Base-by-base conservation (phyloP, 92 coral and sea anemone genomes). In the Porites evermanni region DNA sequence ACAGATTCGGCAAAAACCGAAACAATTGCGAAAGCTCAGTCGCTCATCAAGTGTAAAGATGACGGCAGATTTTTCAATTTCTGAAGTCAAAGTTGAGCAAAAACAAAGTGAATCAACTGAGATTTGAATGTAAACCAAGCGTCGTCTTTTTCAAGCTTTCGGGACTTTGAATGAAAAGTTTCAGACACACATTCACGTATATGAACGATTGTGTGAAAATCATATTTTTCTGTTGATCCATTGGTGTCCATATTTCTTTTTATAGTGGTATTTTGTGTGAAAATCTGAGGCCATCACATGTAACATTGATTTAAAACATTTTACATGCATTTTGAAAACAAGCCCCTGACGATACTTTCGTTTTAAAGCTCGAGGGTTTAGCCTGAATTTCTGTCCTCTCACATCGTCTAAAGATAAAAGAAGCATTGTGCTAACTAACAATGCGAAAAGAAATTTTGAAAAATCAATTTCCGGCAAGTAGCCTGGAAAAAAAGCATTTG, bases 341-440 rank as follows among this genome's bases (percentile, higher is more conserved):
- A 44, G 53, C 86, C 78, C 9, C 18, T 64, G 86, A 54, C 67
- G 19, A 58, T 38, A 60, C 71, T 70, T 81, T 70, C 64, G 86
- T 70, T 81, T 8, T 32, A 38, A 38, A 38, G 77, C 75, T 44
- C 85, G 70, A 77, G 77, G 85, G 85, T 70, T 81, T 51, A 68
- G 67, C 69, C 19, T 12, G 68, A 69, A 70, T 70, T 13, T 81
- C 56, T 80, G 56, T 70, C 47, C 86, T 70, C 60, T 63, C 20
- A 16, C 12, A 32, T 53, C 32, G 85, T 47, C 54, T 13, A 32
- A 32, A 29, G 78, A 70, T 58, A 59, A 81, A 81, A 26, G 69
- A 24, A 20, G 17, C 19, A 70, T 68, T 81, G 77, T 58, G 44
- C 0, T 4, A 56, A 56, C 69, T 67, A 70, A 53, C 18, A 26